Percentiles rank a stretch among this genome's conserved stretches.
Conservation (phyloP, 2,113 vertebrate species). For the Odocoileus virginianus region DNA sequence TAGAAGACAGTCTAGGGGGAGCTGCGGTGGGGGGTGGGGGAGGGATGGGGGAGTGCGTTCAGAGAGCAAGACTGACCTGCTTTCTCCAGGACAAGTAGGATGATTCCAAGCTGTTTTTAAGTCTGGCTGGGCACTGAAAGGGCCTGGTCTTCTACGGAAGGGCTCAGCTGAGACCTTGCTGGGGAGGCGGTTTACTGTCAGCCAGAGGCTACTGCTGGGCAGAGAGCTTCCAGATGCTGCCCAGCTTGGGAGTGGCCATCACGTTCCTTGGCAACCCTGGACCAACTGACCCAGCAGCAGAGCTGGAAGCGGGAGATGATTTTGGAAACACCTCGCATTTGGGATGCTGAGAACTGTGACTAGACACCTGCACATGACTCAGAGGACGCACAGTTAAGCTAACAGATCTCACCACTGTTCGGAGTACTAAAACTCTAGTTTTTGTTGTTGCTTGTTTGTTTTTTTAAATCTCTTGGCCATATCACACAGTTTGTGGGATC, state of each 20-base stretch:
- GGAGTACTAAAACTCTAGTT: neutral
- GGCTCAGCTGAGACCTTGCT: neutral
- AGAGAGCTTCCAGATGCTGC: neutral
- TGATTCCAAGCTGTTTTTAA: neutral
- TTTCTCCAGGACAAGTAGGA: neutral
- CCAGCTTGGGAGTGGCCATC: neutral
- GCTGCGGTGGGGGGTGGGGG: accelerated
- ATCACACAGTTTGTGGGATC: neutral
- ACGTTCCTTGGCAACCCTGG: neutral
- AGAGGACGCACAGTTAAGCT: neutral
- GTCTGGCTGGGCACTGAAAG: neutral
- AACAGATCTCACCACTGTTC: neutral
- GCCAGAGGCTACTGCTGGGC: neutral
- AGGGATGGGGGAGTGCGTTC: accelerated
- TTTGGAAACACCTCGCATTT: neutral
- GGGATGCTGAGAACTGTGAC: neutral
- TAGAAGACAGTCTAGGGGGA: neutral
- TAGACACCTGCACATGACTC: accelerated
- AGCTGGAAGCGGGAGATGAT: accelerated
- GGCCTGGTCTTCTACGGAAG: neutral
- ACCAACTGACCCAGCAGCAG: neutral
- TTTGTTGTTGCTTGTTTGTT: neutral
- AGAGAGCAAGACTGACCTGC: neutral
- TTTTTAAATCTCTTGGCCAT: neutral
- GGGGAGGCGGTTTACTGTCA: accelerated